Base-by-base conservation (phyloP, 2,888 invertebrate genomes). In the Heliconius sara region DNA sequence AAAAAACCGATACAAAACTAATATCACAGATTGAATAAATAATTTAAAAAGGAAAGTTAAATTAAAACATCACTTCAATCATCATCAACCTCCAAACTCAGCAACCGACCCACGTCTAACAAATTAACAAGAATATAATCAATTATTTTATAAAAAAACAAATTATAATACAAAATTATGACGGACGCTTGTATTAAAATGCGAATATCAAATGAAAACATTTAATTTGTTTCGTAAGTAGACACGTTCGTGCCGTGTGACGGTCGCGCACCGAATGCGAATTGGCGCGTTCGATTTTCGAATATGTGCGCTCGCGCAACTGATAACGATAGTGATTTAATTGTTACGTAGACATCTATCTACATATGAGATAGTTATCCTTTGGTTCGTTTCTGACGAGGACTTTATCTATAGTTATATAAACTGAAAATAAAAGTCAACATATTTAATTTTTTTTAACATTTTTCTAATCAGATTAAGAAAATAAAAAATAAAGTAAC, bases 11-110 rank as follows among this genome's bases (percentile, higher is more conserved):
- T 63, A 80, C 43, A 83, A 85, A 84, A 89, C 89, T 90, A 92
- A 80, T 91, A 94, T 93, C 93, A 94, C 94, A 94, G 93, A 67
- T 93, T 92, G 91, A 90, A 94, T 93, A 93, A 93, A 92, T 92
- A 92, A 88, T 63, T 39, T 47, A 68, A 74, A 65, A 83, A 84
- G 83, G 83, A 79, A 66, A 81, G 25, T 70, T 87, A 60, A 60
- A 60, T 84, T 84, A 83, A 85, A 84, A 83, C 85, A 85, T 88
- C 83, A 85, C 86, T 87, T 86, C 83, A 87, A n/a, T 92, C 91
- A 82, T 91, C 92, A 0, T 92, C 91, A 0, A 86, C 63, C 0
- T 93, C 92, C 77, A 91, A 84, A 60, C 91, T 91, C 85, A 87
- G 89, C 19, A 91, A 34, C 63, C 85, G 86, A 0, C 87, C 85